phyloP scores from a whole-genome alignment of 2,797 vertebrate genomes.

The Sphaeramia orbicularis region DNA sequence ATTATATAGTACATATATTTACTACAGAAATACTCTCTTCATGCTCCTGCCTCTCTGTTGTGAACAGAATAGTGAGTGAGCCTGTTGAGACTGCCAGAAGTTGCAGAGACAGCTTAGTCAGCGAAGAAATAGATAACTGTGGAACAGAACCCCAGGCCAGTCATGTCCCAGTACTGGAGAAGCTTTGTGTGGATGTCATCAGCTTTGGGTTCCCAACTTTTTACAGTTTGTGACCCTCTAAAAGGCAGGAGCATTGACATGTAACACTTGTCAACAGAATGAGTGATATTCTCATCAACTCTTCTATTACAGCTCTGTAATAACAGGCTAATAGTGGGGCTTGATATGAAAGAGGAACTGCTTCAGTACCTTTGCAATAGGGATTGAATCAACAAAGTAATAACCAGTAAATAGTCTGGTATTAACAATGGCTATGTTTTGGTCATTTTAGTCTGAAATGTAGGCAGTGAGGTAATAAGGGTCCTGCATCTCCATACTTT shows the following conservation, averaged over 20 bases:
- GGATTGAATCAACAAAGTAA: no score
- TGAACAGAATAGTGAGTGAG: slow-evolving; percentile 20
- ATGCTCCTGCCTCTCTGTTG: slow-evolving; percentile 8
- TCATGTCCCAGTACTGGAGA: slow-evolving; percentile 2
- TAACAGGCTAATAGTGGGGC: no score
- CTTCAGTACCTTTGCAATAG: no score
- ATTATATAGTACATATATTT: slow-evolving; percentile 39
- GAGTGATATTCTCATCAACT: no score
- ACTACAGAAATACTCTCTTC: slow-evolving; percentile 22
- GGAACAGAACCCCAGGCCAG: slow-evolving; percentile 19
- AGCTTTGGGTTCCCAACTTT: slow-evolving; percentile 16
- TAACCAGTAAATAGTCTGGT: no score
- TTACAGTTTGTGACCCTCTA: background rate
- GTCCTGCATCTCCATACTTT: no score
- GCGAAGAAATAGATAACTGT: slow-evolving; percentile 20
- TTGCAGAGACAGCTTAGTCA: slow-evolving; percentile 13
- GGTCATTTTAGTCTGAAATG: no score
- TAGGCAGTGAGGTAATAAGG: no score
- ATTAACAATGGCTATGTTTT: no score
- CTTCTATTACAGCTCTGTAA: no score
- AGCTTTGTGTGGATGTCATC: slow-evolving; percentile 18
- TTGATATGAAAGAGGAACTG: no score
- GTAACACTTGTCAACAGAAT: background rate
- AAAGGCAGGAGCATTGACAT: background rate
- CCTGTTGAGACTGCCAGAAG: slow-evolving; percentile 20